Evolutionary conservation across 2,113 vertebrate species (phyloP).

Genomic region (Andinoacara biseriatus): DNA sequence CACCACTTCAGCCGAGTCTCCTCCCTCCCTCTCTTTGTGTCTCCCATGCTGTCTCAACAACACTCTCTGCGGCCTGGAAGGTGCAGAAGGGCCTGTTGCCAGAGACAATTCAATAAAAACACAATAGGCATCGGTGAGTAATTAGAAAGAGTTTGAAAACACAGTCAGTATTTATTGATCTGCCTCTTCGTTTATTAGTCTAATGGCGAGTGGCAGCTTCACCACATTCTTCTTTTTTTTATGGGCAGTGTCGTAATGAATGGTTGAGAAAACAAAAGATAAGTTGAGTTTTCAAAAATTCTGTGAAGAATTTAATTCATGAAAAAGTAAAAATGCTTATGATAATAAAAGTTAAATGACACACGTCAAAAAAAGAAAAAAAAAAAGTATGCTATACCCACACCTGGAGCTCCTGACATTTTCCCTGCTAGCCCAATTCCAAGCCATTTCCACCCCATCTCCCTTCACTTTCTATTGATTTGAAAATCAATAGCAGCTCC

Average conservation of each 20-base stretch:
- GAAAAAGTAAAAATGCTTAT: background rate
- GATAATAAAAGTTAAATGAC: conserved; percentile 32
- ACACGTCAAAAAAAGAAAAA: background rate
- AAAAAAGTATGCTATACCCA: conserved; percentile 14
- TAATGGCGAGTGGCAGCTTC: background rate
- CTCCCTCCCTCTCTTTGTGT: background rate
- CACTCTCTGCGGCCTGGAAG: background rate
- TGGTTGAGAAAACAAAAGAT: background rate
- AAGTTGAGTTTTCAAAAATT: background rate
- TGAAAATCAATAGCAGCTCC: conserved; percentile 80
- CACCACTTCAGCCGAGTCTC: background rate
- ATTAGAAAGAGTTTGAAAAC: conserved; percentile 29
- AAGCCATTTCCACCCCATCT: conserved; percentile 76
- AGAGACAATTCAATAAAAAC: conserved; percentile 14
- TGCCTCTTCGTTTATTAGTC: background rate
- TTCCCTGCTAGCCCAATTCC: conserved; percentile 60
- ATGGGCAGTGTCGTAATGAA: background rate
- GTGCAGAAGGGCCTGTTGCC: conserved; percentile 33
- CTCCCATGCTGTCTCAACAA: background rate
- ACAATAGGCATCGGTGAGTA: background rate
- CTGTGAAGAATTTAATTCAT: background rate
- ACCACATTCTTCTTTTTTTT: background rate
- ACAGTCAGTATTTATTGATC: conserved; percentile 20
- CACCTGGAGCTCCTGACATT: conserved; percentile 58
- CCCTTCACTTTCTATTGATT: conserved; percentile 81